phyloP scores from a whole-genome alignment of 2,797 vertebrate species.

The Thaleichthys pacificus region DNA sequence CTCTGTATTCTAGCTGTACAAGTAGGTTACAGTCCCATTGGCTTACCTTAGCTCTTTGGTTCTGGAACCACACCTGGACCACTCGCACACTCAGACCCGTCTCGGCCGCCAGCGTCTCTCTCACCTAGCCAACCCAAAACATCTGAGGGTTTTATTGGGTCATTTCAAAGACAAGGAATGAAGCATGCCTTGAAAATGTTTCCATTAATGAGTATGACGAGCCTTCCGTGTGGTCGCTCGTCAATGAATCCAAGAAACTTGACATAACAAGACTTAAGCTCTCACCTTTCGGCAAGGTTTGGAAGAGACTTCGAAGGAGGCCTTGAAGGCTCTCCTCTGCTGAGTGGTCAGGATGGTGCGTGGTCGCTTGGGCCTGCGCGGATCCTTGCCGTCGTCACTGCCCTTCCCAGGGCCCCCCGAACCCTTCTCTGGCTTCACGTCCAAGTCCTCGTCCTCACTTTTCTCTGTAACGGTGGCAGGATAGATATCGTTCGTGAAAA shows the following conservation, averaged over 20 bases:
- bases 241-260: background rate
- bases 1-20: too few relatives aligned
- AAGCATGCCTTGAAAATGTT: too few relatives aligned
- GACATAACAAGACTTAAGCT: background rate
- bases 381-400: slow-evolving; percentile 82
- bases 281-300: slow-evolving; percentile 93
- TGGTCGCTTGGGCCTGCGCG: slow-evolving; percentile 84
- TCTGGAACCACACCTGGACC: slow-evolving; percentile 97
- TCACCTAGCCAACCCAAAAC: slow-evolving; percentile 75
- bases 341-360: slow-evolving; percentile 91
- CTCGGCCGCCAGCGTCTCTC: slow-evolving; percentile 92
- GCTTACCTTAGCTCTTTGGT: slow-evolving; percentile 93
- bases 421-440: slow-evolving; percentile 81
- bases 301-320: slow-evolving; percentile 93
- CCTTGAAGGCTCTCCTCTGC: slow-evolving; percentile 92
- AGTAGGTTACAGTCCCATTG: background rate
- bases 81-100: slow-evolving; percentile 92
- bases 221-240: too few relatives aligned
- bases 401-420: slow-evolving; percentile 77
- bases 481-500: too few relatives aligned
- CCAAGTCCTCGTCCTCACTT: slow-evolving; percentile 84
- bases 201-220: too few relatives aligned
- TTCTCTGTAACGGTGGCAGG: slow-evolving; percentile 73
- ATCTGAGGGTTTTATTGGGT: background rate
- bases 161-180: too few relatives aligned